A percentile compares a stretch with the other conserved stretches of the same genome.
phyloP scores from a whole-genome alignment of 2,797 vertebrate genomes.

The Sebastes vulpes region DNA sequence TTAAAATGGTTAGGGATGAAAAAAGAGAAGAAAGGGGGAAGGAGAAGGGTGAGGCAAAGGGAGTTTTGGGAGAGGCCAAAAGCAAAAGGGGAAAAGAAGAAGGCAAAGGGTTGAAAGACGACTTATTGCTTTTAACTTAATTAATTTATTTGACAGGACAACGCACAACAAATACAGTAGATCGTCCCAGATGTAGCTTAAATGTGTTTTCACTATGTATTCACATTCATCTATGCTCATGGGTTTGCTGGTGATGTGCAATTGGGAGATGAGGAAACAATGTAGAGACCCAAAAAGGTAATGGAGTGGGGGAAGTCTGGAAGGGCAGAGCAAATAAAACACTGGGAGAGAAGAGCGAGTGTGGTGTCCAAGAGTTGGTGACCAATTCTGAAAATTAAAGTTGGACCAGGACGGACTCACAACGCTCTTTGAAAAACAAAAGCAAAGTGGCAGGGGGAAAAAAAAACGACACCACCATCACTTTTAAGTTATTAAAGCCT shows the following conservation, averaged over 20 bases:
- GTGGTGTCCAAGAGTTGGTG: slow-evolving; percentile 47
- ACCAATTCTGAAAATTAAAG: slow-evolving; percentile 74
- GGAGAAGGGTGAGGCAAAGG: not conserved
- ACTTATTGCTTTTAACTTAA: not conserved
- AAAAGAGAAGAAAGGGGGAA: not conserved
- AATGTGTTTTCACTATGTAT: not conserved
- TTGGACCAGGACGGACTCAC: slow-evolving; percentile 38
- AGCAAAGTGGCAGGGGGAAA: slow-evolving; percentile 52
- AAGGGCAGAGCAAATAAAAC: not conserved
- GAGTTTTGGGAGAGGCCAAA: not conserved
- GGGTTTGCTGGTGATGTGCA: not conserved
- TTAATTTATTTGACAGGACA: not conserved
- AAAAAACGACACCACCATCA: slow-evolving; percentile 53
- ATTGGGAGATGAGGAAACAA: not conserved
- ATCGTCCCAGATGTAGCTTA: not conserved
- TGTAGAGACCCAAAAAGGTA: not conserved
- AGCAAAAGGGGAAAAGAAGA: not conserved
- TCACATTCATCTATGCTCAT: not conserved
- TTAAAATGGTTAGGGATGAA: not conserved
- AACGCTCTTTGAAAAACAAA: slow-evolving; percentile 66
- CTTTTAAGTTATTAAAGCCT: slow-evolving; percentile 75
- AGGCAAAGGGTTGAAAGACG: not conserved
- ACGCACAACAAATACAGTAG: not conserved
- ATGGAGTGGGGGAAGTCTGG: slow-evolving; percentile 6
- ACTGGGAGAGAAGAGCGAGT: not conserved